Evolutionary conservation across 2,888 invertebrate genomes (phyloP), one percentile per base, ranked within the genome.

Genomic region (Stenodema calcarata): DNA sequence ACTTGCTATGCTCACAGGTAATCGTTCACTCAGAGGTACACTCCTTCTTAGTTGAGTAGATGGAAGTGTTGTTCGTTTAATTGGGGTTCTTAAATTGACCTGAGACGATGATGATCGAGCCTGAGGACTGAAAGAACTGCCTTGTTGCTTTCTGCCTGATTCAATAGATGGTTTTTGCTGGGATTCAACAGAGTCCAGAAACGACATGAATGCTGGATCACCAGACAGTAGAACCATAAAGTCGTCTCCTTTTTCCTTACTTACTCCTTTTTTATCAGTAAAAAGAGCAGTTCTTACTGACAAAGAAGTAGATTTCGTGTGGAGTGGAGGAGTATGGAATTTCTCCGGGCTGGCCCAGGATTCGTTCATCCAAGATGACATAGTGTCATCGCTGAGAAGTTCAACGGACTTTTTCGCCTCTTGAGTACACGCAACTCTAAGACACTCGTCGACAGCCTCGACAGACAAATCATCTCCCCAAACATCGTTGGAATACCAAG

Each of bases 401-500:
- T 62, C 70, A 18, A n/a, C 42, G 2, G 42, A 35, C 47, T 84
- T 84, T 70, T 73, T 50, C 12, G 47, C 30, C 35, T 80, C 80
- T 84, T 86, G 86, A 9, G 86, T 50, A 23, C 23, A 42, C 6
- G 76, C 86, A 9, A 78, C 28, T n/a, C 42, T 16, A 7, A 79
- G 28, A 42, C 35, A 44, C 14, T 76, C 86, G 18, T 86, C 86
- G 16, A 86, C 62, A 11, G 75, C 54, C 28, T 86, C 86, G 6
- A 50, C 73, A 2, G 81, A 30, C 16, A 86, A 50, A 30, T 86
- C 86, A 35, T 86, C 86, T 14, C 86, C 86, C 86, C 86, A 86
- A n/a, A 86, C 86, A 35, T 86, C 81, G 47, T 81, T 47, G 18
- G 75, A 80, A 23, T 78, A 86, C 86, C 86, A 86, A 12, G 86